phyloP scores from a whole-genome alignment of 1,140 invertebrate genomes.

The Belonocnema kinseyi region DNA sequence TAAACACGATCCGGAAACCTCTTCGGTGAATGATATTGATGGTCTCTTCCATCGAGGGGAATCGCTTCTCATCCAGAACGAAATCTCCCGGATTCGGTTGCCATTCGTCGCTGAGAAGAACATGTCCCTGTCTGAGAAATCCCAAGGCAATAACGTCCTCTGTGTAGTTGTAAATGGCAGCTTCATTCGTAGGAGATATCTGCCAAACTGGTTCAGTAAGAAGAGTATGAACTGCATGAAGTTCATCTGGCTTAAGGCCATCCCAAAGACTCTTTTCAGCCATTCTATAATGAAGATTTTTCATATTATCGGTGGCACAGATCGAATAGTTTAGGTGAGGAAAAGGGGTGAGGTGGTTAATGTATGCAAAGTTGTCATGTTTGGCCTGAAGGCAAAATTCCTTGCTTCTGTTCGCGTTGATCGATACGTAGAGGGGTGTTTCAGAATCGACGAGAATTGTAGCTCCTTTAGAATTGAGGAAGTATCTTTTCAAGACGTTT shows the following conservation, averaged over 20 bases:
- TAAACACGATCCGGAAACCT: slow-evolving; percentile 90
- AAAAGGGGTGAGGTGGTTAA: slow-evolving; percentile 79
- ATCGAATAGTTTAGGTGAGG: slow-evolving; percentile 90
- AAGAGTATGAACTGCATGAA: slow-evolving; percentile 83
- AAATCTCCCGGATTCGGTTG: slow-evolving; percentile 88
- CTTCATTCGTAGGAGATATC: slow-evolving; percentile 83
- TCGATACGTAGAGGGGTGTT: slow-evolving; percentile 86
- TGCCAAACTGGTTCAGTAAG: slow-evolving; percentile 90
- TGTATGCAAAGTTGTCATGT: slow-evolving; percentile 86
- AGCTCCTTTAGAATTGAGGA: slow-evolving; percentile 89
- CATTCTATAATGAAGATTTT: slow-evolving; percentile 83
- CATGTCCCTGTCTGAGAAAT: slow-evolving; percentile 86
- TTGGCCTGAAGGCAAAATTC: slow-evolving; percentile 86
- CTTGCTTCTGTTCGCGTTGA: slow-evolving; percentile 79
- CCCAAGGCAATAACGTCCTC: slow-evolving; percentile 86
- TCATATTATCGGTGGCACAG: slow-evolving; percentile 88
- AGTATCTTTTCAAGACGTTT: slow-evolving; percentile 86
- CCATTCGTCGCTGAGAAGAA: slow-evolving; percentile 90
- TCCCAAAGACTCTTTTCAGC: slow-evolving; percentile 87
- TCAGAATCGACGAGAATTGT: slow-evolving; percentile 85
- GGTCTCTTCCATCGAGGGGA: slow-evolving; percentile 85
- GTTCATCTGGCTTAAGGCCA: slow-evolving; percentile 85
- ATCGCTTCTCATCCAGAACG: slow-evolving; percentile 82
- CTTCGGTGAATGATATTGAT: slow-evolving; percentile 88
- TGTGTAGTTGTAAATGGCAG: slow-evolving; percentile 86